These are phyloP conservation scores for Pseudopodoces humilis DNA, from an alignment of 2,113 vertebrate species.

Conservation along the genomic window DNA sequence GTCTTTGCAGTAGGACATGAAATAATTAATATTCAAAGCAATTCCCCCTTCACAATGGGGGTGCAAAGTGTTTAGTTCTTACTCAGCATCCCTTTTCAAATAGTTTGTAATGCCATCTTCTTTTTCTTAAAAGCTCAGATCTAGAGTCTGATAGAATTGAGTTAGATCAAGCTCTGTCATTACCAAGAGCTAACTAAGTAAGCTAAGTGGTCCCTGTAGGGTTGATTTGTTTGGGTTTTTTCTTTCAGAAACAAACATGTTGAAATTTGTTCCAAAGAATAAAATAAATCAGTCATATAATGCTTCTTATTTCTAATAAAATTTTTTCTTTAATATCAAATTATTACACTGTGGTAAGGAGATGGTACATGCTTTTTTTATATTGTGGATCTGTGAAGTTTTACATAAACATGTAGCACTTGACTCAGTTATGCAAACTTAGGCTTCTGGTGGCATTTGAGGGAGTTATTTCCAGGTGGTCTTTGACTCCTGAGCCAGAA, in stretches of 20 bases:
- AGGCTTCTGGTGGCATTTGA: background rate
- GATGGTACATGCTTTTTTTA: background rate
- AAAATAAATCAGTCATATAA: background rate
- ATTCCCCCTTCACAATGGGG: background rate
- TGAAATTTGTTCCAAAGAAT: background rate
- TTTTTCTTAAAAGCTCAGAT: background rate
- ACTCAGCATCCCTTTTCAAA: background rate
- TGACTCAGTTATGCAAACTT: background rate
- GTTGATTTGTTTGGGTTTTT: background rate
- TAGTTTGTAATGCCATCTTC: background rate
- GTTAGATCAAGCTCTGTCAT: background rate
- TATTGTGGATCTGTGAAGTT: background rate
- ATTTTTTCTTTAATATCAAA: background rate
- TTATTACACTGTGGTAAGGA: background rate
- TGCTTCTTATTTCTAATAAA: background rate
- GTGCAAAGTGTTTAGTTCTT: background rate
- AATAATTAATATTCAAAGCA: background rate
- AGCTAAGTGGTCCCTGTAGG: background rate
- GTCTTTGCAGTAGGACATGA: background rate
- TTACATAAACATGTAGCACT: background rate
- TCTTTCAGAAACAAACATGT: background rate
- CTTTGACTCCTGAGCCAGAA: background rate
- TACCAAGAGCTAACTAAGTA: background rate
- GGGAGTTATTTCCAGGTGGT: background rate
- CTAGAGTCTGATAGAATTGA: background rate